phyloP scores from a whole-genome alignment of 1,140 invertebrate genomes.

The Delia radicum region DNA sequence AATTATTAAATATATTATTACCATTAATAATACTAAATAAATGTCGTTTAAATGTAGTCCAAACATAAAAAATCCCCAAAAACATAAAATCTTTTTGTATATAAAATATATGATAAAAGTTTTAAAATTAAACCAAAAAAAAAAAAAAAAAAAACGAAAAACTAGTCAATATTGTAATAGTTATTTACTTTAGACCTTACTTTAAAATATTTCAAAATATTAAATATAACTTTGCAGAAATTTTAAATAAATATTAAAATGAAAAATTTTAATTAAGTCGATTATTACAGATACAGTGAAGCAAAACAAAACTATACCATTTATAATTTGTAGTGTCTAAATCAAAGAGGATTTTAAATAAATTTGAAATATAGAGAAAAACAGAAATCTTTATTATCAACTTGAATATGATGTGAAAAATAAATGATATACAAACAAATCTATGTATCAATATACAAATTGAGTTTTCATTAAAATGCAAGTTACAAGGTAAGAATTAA shows the following conservation, averaged over 20 bases:
- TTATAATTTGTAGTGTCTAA: neutral
- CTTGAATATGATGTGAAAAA: conserved; percentile 13
- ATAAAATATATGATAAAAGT: neutral
- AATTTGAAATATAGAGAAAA: neutral
- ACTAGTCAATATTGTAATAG: conserved; percentile 15
- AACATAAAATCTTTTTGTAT: neutral
- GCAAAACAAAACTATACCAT: neutral
- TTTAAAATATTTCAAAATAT: neutral
- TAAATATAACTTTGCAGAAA: neutral
- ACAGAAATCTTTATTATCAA: neutral
- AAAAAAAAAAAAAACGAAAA: neutral
- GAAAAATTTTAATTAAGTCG: neutral
- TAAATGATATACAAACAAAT: neutral
- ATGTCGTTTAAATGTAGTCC: conserved; percentile 12
- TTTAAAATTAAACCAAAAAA: neutral
- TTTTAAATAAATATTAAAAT: neutral
- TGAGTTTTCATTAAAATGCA: no score
- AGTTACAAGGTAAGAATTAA: no score
- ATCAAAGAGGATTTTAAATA: neutral
- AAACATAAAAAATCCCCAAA: neutral
- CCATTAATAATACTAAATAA: neutral
- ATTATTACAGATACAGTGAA: neutral
- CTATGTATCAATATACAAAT: neutral
- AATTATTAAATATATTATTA: neutral
- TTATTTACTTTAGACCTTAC: conserved; percentile 12